Conservation (phyloP, 2,888 invertebrate genomes). For the Mellilla xanthometata region DNA sequence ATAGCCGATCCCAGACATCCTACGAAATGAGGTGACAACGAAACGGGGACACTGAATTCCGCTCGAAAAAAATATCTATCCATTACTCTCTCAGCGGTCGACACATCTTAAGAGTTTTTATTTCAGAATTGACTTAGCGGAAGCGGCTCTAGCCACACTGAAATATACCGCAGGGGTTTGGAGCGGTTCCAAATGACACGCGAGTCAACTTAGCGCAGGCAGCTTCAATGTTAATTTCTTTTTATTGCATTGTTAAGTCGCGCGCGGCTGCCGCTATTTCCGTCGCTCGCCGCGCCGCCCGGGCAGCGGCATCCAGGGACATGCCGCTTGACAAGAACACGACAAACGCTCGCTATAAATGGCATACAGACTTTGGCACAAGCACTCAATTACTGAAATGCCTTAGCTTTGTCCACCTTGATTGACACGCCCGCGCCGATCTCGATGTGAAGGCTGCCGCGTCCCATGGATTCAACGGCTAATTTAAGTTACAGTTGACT, state of each 20-base stretch:
- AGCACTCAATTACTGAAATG: constrained; percentile 39
- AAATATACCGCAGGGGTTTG: constrained; percentile 70
- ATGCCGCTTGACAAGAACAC: constrained; percentile 74
- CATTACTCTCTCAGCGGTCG: constrained; percentile 56
- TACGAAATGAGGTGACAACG: constrained; percentile 41
- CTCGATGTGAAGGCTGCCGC: constrained; percentile 22
- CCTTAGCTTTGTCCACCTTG: constrained; percentile 31
- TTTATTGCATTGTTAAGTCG: constrained; percentile 82
- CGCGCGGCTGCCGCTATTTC: constrained; percentile 73
- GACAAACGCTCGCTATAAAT: constrained; percentile 76
- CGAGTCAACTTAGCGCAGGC: constrained; percentile 78
- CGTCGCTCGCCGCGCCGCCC: constrained; percentile 71
- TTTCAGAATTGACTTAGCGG: constrained; percentile 73
- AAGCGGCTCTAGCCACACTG: constrained; percentile 66
- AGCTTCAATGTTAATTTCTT: constrained; percentile 79
- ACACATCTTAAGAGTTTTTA: constrained; percentile 48
- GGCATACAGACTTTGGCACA: constrained; percentile 67
- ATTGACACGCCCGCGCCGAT: constrained; percentile 34
- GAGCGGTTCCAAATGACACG: constrained; percentile 78
- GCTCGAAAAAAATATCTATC: constrained; percentile 43
- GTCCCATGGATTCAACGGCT: constrained; percentile 16
- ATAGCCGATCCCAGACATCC: constrained; percentile 17
- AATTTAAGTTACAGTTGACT: constrained; percentile 26
- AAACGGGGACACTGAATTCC: constrained; percentile 46
- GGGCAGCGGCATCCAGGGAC: constrained; percentile 71